Conservation (phyloP, 2,888 invertebrate species). For the Furcula furcula region DNA sequence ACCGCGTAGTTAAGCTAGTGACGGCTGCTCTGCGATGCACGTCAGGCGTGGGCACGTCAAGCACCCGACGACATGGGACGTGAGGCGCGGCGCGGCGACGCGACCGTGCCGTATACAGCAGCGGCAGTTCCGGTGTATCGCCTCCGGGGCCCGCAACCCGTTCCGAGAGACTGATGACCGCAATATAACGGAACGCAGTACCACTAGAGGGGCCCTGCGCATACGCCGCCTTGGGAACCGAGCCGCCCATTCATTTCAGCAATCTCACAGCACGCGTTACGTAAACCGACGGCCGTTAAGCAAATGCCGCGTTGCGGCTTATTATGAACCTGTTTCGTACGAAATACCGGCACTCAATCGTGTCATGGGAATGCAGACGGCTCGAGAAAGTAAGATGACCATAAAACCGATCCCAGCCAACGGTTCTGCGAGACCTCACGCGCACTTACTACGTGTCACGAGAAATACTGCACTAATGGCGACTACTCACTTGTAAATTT, state of each 20-base stretch:
- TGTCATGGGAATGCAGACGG: conserved; percentile 27
- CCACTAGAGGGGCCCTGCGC: conserved; percentile 51
- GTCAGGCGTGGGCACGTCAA: conserved; percentile 28
- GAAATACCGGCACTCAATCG: conserved; percentile 43
- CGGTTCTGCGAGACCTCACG: conserved; percentile 6
- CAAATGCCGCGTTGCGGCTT: conserved; percentile 36
- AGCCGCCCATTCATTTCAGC: conserved; percentile 44
- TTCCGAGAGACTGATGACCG: conserved; percentile 70
- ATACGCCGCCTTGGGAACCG: conserved; percentile 45
- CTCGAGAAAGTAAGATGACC: conserved; percentile 5
- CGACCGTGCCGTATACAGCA: conserved; percentile 54
- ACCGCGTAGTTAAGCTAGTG: conserved; percentile 2
- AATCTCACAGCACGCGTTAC: conserved; percentile 35
- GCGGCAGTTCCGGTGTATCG: conserved; percentile 69
- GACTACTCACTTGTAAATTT: background rate
- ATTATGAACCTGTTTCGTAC: conserved; percentile 42
- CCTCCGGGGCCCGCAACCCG: conserved; percentile 60
- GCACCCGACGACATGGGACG: conserved; percentile 20
- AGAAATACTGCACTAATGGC: conserved; percentile 1
- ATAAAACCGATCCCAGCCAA: conserved; percentile 21
- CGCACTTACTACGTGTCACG: conserved; percentile 4
- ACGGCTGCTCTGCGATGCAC: conserved; percentile 17
- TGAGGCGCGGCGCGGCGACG: conserved; percentile 39
- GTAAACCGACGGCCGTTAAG: conserved; percentile 46
- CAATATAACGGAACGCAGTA: conserved; percentile 69